Evolutionary conservation across 2,888 invertebrate genomes (phyloP).

Genomic region (Lycia hirtaria): DNA sequence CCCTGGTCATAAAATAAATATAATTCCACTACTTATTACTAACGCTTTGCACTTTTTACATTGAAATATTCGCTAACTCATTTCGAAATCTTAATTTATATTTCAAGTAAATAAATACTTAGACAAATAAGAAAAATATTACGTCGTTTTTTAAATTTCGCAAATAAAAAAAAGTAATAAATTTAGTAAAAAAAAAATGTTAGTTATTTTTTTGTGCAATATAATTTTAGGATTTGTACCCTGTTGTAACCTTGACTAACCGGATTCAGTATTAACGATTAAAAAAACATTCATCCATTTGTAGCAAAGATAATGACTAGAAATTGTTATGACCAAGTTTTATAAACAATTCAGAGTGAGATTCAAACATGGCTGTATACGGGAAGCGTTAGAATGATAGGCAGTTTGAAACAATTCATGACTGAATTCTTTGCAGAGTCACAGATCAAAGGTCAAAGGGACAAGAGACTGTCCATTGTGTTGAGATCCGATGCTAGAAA

Average conservation of each 20-base stretch:
- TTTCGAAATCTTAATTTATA: not conserved
- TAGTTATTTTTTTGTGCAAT: slow-evolving; percentile 56
- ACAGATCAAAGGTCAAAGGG: slow-evolving; percentile 29
- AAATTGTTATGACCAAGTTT: slow-evolving; percentile 57
- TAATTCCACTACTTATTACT: slow-evolving; percentile 15
- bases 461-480: slow-evolving; percentile 26
- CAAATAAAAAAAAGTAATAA: no score
- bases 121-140: slow-evolving; percentile 22
- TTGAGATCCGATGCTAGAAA: slow-evolving; percentile 27
- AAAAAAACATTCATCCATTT: slow-evolving; percentile 46
- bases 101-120: not conserved
- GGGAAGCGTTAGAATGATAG: slow-evolving; percentile 13
- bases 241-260: slow-evolving; percentile 71
- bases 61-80: slow-evolving; percentile 27
- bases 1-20: not conserved
- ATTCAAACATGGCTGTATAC: slow-evolving; percentile 7
- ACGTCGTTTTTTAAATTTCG: not conserved
- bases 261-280: slow-evolving; percentile 49
- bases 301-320: slow-evolving; percentile 75
- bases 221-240: slow-evolving; percentile 57
- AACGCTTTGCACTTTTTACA: slow-evolving; percentile 26
- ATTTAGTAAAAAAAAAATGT: slow-evolving; percentile 38
- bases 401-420: slow-evolving; percentile 16
- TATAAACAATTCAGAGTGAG: slow-evolving; percentile 34
- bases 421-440: slow-evolving; percentile 5